Conservation (phyloP, 2,888 invertebrate genomes). For the Hirudinaria manillensis region DNA sequence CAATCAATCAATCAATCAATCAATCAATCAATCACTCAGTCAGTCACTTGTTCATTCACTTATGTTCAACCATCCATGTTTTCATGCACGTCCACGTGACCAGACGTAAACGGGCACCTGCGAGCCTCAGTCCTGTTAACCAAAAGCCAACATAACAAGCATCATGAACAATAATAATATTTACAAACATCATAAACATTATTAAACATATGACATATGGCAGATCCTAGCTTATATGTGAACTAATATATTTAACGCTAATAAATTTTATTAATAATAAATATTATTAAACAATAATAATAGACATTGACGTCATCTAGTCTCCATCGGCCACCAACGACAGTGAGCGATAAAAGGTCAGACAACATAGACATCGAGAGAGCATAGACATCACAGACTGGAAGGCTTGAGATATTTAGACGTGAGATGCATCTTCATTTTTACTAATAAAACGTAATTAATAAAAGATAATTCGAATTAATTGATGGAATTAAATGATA, state of each 20-base stretch:
- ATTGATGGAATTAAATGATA: too few species aligned
- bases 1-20: not conserved
- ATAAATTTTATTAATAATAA: not conserved
- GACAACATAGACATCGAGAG: too few species aligned
- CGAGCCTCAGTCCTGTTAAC: not conserved
- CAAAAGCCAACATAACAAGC: not conserved
- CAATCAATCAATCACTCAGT: not conserved
- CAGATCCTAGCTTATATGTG: not conserved
- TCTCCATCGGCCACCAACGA: not conserved
- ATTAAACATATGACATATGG: not conserved
- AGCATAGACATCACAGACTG: too few species aligned
- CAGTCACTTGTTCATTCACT: not conserved
- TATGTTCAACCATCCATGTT: not conserved
- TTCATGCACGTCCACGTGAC: not conserved
- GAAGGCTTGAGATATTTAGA: too few species aligned
- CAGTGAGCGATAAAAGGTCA: too few species aligned
- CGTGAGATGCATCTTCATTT: too few species aligned
- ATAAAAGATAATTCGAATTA: too few species aligned
- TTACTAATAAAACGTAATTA: too few species aligned
- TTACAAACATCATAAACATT: not conserved
- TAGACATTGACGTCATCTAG: conserved; percentile 28
- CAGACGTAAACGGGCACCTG: not conserved
- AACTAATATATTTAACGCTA: not conserved
- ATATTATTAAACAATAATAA: conserved; percentile 2
- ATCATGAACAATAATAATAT: conserved; percentile 1